These are phyloP conservation scores for Dendrolimus houi DNA, from an alignment of 2,888 invertebrate species.

Conservation along the genomic window DNA sequence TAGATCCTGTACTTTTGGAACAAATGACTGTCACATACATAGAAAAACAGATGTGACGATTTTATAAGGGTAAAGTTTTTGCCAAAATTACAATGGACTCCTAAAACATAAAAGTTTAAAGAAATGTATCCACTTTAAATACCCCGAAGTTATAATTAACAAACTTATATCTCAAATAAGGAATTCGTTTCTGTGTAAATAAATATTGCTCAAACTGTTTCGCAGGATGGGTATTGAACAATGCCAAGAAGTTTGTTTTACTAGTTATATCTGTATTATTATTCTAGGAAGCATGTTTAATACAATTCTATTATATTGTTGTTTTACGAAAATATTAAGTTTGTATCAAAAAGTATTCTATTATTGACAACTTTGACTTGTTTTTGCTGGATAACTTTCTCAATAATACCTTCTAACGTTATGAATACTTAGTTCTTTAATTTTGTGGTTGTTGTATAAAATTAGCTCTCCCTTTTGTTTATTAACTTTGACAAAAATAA, in stretches of 20 bases:
- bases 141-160: conserved; percentile 12
- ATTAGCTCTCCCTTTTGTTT: conserved; percentile 12
- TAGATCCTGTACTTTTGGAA: too few species aligned
- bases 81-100: too few species aligned
- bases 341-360: background rate
- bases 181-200: conserved; percentile 21
- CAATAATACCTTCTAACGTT: conserved; percentile 7
- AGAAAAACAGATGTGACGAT: too few species aligned
- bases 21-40: too few species aligned
- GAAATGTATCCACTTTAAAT: too few species aligned
- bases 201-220: conserved; percentile 23
- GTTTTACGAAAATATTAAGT: background rate
- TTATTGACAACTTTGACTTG: background rate
- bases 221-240: conserved; percentile 24
- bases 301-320: background rate
- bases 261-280: conserved; percentile 35
- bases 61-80: too few species aligned
- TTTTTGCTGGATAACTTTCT: background rate
- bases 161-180: conserved; percentile 24
- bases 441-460: conserved; percentile 5
- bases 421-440: conserved; percentile 6
- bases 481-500: background rate
- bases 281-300: conserved; percentile 7
- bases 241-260: conserved; percentile 27
- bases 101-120: too few species aligned